phyloP scores from a whole-genome alignment of 2,797 vertebrate genomes.

The Neosilurus hyrtlii region DNA sequence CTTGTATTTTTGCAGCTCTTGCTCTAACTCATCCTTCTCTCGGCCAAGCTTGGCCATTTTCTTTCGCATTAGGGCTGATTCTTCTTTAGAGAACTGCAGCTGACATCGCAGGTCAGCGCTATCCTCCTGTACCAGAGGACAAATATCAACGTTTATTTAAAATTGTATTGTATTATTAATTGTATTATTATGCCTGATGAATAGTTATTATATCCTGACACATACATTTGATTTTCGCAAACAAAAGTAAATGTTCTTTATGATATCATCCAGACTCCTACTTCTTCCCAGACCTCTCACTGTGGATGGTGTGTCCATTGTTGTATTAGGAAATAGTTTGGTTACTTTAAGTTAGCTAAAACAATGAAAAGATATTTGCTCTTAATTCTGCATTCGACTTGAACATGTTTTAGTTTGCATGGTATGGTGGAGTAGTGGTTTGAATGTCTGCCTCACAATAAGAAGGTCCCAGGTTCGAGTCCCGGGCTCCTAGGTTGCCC shows the following conservation, averaged over 20 bases:
- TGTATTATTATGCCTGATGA: not conserved
- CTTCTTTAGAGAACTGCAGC: constrained; percentile 97
- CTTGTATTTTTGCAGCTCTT: constrained; percentile 95
- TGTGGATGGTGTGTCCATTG: not conserved
- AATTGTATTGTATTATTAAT: not conserved
- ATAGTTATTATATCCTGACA: not conserved
- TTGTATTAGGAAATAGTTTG: not conserved
- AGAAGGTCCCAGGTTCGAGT: too few relatives aligned
- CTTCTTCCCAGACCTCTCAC: not conserved
- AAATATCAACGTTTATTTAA: not conserved
- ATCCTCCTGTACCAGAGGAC: constrained; percentile 80
- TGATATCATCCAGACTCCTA: not conserved
- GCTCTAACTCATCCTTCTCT: constrained; percentile 93
- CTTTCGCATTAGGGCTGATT: constrained; percentile 91
- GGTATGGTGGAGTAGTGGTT: too few relatives aligned
- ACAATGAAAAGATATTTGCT: not conserved
- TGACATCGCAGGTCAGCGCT: constrained; percentile 96
- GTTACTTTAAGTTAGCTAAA: not conserved
- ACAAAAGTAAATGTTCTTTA: not conserved
- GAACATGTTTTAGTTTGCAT: not conserved
- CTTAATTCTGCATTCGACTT: not conserved
- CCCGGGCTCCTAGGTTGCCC: too few relatives aligned
- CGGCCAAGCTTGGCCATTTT: constrained; percentile 95
- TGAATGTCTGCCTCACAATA: too few relatives aligned
- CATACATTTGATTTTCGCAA: not conserved